Conservation (phyloP, 2,888 invertebrate species). For the Proisotoma minuta region DNA sequence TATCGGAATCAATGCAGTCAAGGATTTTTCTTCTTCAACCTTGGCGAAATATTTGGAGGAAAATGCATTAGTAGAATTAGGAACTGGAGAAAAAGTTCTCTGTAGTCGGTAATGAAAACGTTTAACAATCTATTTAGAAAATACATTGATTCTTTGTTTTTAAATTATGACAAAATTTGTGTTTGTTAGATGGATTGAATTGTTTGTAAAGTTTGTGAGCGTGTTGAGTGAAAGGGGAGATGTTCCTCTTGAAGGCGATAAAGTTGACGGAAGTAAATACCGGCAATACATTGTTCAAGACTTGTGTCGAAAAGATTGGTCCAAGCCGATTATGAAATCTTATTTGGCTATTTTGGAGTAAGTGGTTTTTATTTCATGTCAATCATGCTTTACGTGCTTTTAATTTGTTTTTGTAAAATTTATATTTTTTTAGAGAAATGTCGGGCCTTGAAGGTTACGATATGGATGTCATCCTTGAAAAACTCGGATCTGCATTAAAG, state of each 20-base stretch:
- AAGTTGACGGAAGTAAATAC: constrained; percentile 25
- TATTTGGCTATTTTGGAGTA: constrained; percentile 37
- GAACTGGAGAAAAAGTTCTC: not conserved
- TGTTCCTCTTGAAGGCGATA: constrained; percentile 33
- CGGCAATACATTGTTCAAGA: constrained; percentile 28
- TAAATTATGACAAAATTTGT: not conserved
- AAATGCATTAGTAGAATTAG: not conserved
- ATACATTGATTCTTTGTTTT: not conserved
- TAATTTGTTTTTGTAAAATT: too few species aligned
- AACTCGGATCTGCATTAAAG: constrained; percentile 9
- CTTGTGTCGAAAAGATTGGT: constrained; percentile 36
- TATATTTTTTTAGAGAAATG: constrained; percentile 31
- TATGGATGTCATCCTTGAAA: constrained; percentile 20
- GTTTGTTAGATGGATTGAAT: constrained; percentile 39
- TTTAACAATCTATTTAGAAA: not conserved
- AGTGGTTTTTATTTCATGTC: too few species aligned
- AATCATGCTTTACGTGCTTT: too few species aligned
- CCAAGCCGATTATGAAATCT: constrained; percentile 31
- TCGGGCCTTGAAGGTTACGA: constrained; percentile 27
- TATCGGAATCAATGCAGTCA: not conserved
- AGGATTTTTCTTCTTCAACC: not conserved
- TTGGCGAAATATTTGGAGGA: not conserved
- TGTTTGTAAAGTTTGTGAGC: constrained; percentile 36
- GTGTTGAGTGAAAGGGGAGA: constrained; percentile 26
- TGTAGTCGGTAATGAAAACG: not conserved